phyloP scores from a whole-genome alignment of 2,888 invertebrate species.

The Rhodophaea formosa region DNA sequence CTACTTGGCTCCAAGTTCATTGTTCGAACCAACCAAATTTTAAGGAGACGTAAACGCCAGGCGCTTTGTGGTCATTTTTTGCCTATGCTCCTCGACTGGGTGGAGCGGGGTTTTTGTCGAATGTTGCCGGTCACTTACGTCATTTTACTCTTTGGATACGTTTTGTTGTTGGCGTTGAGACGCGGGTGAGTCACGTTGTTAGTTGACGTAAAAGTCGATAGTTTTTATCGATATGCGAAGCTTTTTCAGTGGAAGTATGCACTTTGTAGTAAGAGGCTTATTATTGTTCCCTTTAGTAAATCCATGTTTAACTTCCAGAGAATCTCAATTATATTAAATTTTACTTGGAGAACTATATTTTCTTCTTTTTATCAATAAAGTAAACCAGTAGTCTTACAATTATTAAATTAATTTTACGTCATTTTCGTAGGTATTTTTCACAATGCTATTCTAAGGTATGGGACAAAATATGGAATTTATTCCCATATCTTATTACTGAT shows the following conservation, averaged over 20 bases:
- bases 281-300: background rate
- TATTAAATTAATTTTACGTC: too few species aligned
- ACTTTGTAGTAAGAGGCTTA: conserved; percentile 5
- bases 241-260: conserved; percentile 28
- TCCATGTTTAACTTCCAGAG: background rate
- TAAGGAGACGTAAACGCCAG: conserved; percentile 63
- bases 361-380: too few species aligned
- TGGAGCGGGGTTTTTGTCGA: conserved; percentile 60
- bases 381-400: too few species aligned
- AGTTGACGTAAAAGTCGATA: conserved; percentile 59
- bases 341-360: too few species aligned
- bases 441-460: too few species aligned
- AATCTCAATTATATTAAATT: too few species aligned
- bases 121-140: conserved; percentile 61
- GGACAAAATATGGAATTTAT: too few species aligned
- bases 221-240: conserved; percentile 51
- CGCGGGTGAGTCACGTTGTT: conserved; percentile 75
- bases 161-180: conserved; percentile 79
- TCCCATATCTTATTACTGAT: too few species aligned
- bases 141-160: conserved; percentile 55
- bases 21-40: conserved; percentile 56
- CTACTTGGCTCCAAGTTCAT: conserved; percentile 80
- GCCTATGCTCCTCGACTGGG: conserved; percentile 55
- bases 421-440: too few species aligned
- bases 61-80: conserved; percentile 58